Conservation (phyloP, 1,140 invertebrate genomes). For the Limonius californicus region DNA sequence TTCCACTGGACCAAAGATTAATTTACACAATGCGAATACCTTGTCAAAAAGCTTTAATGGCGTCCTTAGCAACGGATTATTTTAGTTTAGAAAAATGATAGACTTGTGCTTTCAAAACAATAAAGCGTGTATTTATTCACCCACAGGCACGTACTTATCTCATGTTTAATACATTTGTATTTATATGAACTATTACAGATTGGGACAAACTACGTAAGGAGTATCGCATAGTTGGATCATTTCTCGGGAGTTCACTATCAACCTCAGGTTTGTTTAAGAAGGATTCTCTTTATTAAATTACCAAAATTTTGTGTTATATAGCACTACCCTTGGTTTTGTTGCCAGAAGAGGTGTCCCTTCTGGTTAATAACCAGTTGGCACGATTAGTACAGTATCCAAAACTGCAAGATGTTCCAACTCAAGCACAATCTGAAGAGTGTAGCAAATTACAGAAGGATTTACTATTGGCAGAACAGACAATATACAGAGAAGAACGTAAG, state of each 20-base stretch:
- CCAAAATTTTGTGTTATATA: conserved; percentile 13
- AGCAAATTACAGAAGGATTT: conserved; percentile 30
- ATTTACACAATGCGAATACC: no score
- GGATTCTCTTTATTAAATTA: neutral
- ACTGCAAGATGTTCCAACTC: conserved; percentile 14
- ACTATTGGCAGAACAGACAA: conserved; percentile 31
- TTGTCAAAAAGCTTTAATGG: no score
- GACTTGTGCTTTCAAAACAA: neutral
- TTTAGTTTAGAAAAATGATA: neutral
- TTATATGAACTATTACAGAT: conserved; percentile 23
- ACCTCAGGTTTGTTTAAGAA: conserved; percentile 24
- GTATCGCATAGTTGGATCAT: conserved; percentile 39
- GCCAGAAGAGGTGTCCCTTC: conserved; percentile 39
- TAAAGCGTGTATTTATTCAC: neutral
- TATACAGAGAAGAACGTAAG: conserved; percentile 36
- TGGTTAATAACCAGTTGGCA: conserved; percentile 34
- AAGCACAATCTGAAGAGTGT: conserved; percentile 20
- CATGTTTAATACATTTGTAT: no score
- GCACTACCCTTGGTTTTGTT: conserved; percentile 38
- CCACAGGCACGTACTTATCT: neutral
- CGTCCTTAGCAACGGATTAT: no score
- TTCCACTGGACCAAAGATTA: no score
- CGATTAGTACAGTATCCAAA: conserved; percentile 20
- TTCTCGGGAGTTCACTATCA: conserved; percentile 32
- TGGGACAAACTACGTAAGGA: conserved; percentile 35